A percentile compares a stretch with the other conserved stretches of the same genome.
Conservation (phyloP, 2,113 vertebrate species). For the Danio rerio region GRCz12tu NC_133182.1:42509001-42509500, state of each 20-base stretch:
- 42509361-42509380: neutral
- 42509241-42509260: neutral
- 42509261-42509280: neutral
- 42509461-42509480: constrained; percentile 15
- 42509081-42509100: constrained; percentile 98
- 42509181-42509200: constrained; percentile 93
- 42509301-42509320: constrained; percentile 15
- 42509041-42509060: neutral
- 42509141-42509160: constrained; percentile 95
- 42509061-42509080: constrained; percentile 83
- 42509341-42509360: constrained; percentile 5
- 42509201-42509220: constrained; percentile 42
- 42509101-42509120: constrained; percentile 96
- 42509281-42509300: neutral
- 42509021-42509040: neutral
- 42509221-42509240: constrained; percentile 12
- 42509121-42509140: constrained; percentile 93
- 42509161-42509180: constrained; percentile 97
- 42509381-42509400: constrained; percentile 11
- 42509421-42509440: neutral
- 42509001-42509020: constrained; percentile 10
- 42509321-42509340: neutral
- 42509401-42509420: constrained; percentile 2
- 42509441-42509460: constrained; percentile 44
- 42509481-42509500: constrained; percentile 19